Percentiles rank a stretch among this genome's conserved stretches.
Conservation (phyloP, 2,797 vertebrate species). For the Acanthopagrus latus region DNA sequence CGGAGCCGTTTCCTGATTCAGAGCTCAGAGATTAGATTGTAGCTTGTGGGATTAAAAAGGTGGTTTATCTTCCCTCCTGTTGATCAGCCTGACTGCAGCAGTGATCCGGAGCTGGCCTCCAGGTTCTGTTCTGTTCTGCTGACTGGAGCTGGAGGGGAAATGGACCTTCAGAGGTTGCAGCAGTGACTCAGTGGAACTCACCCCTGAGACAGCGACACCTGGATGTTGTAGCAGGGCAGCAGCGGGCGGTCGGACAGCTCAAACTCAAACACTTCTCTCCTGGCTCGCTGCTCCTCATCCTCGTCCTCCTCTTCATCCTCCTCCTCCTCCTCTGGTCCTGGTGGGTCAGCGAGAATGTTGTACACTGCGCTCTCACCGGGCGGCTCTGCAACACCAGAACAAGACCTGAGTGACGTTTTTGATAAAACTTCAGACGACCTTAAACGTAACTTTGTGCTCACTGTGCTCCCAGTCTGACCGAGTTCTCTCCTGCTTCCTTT, state of each 20-base stretch:
- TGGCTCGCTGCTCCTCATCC: conserved; percentile 52
- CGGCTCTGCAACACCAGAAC: conserved; percentile 43
- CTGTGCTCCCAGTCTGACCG: background rate
- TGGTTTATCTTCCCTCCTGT: no score
- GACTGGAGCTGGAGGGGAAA: no score
- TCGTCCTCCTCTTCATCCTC: conserved; percentile 52
- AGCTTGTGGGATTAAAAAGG: no score
- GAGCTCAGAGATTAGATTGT: no score
- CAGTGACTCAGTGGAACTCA: conserved; percentile 27
- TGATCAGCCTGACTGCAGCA: no score
- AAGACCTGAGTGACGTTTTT: background rate
- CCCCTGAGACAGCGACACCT: conserved; percentile 56
- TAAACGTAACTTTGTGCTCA: background rate
- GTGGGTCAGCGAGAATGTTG: conserved; percentile 63
- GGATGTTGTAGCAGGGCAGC: conserved; percentile 72
- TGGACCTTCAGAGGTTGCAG: no score
- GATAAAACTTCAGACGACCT: background rate
- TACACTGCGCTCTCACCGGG: conserved; percentile 30
- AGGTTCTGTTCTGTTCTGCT: no score
- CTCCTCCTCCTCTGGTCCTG: conserved; percentile 67
- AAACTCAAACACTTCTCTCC: conserved; percentile 77
- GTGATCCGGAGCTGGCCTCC: no score
- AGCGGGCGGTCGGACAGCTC: conserved; percentile 72
- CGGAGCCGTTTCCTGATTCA: no score
- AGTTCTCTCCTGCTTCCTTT: background rate